Conservation (phyloP, 2,888 invertebrate genomes). For the Hermodice carunculata region DNA sequence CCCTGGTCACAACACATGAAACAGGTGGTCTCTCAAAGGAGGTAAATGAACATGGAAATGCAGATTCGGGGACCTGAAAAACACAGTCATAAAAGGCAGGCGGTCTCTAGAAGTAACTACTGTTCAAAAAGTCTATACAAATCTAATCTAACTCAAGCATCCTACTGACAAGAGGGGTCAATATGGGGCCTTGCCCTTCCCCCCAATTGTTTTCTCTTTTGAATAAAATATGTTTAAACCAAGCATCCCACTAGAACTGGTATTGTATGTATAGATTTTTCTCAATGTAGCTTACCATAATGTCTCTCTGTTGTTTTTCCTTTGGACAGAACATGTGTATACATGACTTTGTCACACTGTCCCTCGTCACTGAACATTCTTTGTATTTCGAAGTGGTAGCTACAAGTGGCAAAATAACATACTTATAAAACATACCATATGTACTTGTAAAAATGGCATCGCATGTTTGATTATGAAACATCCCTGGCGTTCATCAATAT, state of each 20-base stretch:
- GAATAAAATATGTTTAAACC: no score
- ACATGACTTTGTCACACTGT: slow-evolving; percentile 56
- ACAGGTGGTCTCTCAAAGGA: no score
- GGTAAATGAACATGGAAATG: no score
- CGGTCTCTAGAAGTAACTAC: not conserved
- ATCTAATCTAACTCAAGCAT: not conserved
- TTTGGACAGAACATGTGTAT: slow-evolving; percentile 65
- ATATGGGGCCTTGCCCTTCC: no score
- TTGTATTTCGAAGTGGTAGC: slow-evolving; percentile 64
- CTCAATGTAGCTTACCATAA: slow-evolving; percentile 56
- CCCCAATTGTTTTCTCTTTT: no score
- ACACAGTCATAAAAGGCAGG: no score
- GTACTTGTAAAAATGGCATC: no score
- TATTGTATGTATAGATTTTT: no score
- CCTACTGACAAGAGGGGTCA: no score
- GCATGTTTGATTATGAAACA: no score
- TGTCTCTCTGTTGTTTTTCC: slow-evolving; percentile 65
- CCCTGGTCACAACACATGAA: not conserved
- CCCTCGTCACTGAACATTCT: slow-evolving; percentile 52
- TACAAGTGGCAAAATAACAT: slow-evolving; percentile 38
- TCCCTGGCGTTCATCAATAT: no score
- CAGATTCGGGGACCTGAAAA: no score
- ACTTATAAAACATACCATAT: not conserved
- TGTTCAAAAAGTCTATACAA: not conserved
- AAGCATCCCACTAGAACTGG: not conserved